phyloP scores from a whole-genome alignment of 2,797 vertebrate species.

The Crenuchus spilurus region DNA sequence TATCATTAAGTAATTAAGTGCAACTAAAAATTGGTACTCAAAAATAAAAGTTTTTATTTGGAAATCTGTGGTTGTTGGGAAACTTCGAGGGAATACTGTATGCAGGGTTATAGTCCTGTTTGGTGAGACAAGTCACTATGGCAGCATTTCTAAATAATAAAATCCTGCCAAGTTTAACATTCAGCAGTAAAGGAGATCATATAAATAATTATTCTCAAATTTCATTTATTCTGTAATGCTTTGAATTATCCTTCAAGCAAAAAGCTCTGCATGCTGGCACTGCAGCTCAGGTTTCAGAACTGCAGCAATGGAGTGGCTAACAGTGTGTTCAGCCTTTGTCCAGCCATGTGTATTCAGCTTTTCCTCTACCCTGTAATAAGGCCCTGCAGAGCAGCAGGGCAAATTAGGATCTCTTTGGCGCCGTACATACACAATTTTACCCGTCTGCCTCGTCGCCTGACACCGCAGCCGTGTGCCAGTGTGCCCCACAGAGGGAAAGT shows the following conservation, averaged over 20 bases:
- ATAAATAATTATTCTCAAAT: background rate
- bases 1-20: no score
- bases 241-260: background rate
- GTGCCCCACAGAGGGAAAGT: slow-evolving; percentile 71
- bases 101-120: background rate
- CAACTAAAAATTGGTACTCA: no score
- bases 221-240: background rate
- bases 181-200: background rate
- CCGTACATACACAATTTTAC: slow-evolving; percentile 69
- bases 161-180: background rate
- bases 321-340: slow-evolving; percentile 13
- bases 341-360: slow-evolving; percentile 20
- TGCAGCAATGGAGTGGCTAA: slow-evolving; percentile 3
- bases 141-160: background rate
- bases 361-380: slow-evolving; percentile 43
- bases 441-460: slow-evolving; percentile 64
- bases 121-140: background rate
- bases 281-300: background rate
- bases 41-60: no score
- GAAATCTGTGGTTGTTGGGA: no score
- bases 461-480: slow-evolving; percentile 66
- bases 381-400: background rate
- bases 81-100: background rate
- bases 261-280: background rate
- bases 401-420: slow-evolving; percentile 16